Evolutionary conservation across 2,888 invertebrate genomes (phyloP), one percentile per base, ranked within the genome.

Genomic region (Drosophila nigricruria): DNA sequence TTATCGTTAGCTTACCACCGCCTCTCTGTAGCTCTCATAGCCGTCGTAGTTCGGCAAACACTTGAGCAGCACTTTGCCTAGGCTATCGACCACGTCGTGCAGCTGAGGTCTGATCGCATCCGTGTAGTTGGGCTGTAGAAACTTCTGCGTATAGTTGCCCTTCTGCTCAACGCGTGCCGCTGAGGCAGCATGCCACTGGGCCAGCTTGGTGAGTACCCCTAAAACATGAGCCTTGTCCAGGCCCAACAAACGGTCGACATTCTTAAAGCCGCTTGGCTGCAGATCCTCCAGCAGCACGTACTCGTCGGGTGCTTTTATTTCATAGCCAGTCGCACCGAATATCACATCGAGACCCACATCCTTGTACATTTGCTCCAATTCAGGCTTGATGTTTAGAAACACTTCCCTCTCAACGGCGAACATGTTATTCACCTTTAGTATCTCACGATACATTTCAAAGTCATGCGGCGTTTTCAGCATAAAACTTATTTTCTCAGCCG

Each of bases 311-410:
- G 90, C 80, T 1, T 59, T 38, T 8, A 88, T 60, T 36, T 68
- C 27, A 57, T 78, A 89, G 23, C 67, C 72, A 30, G 66, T 70
- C 20, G 89, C 74, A 4, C 74, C 79, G 47, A 89, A 88, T 32
- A 64, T 66, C 0, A 88, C 63, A 2, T 79, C 43, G 6, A 79
- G 14, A 1, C 80, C 83, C 9, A 40, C 75, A 50, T 81, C 75
- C 5, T 60, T 56, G 45, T 82, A 88, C 40, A 89, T 69, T 63
- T 83, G 60, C 40, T 85, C 90, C 58, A 91, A 68, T 60, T 90
- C 89, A 9, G 85, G 83, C 14, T 88, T 61, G 47, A 47, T 27
- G 27, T 9, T 27, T 1, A 47, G 47, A 16, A 47, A 47, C 8
- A 47, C 47, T 3, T 47, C 27, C 25, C 47, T 25, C 27, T 47